Percentiles rank a stretch among this genome's conserved stretches.
Evolutionary conservation across 2,113 vertebrate species (phyloP).

Genomic region (Colaptes auratus): DNA sequence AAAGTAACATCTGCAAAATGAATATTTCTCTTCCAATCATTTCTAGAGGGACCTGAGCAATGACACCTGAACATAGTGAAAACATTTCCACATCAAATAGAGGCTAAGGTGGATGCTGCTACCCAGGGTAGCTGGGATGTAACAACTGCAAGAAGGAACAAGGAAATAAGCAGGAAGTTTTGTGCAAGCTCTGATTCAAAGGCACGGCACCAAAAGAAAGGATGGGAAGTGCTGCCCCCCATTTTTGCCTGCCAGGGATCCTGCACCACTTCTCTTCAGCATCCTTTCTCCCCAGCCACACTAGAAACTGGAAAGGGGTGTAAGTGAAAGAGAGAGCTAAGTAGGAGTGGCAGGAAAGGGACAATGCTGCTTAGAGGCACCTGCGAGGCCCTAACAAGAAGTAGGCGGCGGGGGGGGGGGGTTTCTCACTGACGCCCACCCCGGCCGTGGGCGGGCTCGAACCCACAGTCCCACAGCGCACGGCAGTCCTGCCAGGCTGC

Average conservation of each 20-base stretch:
- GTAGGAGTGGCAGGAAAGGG: not conserved
- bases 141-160: not conserved
- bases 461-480: not conserved
- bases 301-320: not conserved
- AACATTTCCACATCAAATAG: not conserved
- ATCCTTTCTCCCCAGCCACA: not conserved
- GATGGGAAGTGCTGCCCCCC: not conserved
- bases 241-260: not conserved
- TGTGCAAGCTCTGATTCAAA: not conserved
- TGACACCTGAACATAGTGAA: not conserved
- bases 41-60: not conserved
- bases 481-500: not conserved
- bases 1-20: not conserved
- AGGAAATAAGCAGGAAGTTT: not conserved
- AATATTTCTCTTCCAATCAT: not conserved
- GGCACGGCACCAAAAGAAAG: not conserved
- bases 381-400: not conserved
- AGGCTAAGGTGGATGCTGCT: not conserved
- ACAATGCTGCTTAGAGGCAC: accelerated
- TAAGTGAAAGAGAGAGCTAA: too few species aligned
- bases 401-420: accelerated
- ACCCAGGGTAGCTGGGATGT: too few species aligned
- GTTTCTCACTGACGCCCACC: not conserved
- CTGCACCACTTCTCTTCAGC: not conserved
- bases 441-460: slow-evolving; percentile 26